A percentile compares a stretch with the other conserved stretches of the same genome.
phyloP scores from a whole-genome alignment of 2,113 vertebrate species.

The Psittacus erithacus region DNA sequence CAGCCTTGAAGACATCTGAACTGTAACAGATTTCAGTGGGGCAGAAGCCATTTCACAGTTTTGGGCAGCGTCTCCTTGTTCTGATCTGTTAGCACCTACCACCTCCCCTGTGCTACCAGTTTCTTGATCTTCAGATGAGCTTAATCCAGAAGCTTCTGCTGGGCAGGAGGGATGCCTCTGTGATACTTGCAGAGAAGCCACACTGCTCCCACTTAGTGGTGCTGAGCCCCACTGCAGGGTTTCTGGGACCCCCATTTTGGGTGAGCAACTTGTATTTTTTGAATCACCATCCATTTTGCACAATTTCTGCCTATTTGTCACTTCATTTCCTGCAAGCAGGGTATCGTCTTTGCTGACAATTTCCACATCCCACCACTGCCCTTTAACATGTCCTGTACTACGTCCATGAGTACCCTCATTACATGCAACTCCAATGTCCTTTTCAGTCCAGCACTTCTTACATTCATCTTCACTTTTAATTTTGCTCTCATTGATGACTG shows the following conservation, averaged over 20 bases:
- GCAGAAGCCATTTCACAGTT: background rate
- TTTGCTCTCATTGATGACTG: background rate
- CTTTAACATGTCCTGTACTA: background rate
- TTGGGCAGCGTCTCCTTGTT: background rate
- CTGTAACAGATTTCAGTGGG: constrained; percentile 41
- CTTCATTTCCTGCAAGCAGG: background rate
- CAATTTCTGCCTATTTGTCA: background rate
- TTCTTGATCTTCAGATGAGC: background rate
- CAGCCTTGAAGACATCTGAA: constrained; percentile 66
- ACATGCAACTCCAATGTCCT: background rate
- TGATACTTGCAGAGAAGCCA: background rate
- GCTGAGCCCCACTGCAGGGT: background rate
- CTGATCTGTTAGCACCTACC: background rate
- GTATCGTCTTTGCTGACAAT: background rate
- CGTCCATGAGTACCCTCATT: background rate
- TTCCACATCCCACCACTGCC: background rate
- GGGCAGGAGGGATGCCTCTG: background rate
- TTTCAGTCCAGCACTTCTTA: background rate
- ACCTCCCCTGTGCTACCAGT: background rate
- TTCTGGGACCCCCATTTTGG: background rate
- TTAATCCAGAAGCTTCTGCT: background rate
- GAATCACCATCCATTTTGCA: background rate
- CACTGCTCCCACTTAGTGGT: background rate
- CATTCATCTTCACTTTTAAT: background rate
- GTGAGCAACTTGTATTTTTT: background rate